These are phyloP conservation scores for Caenorhabditis latens DNA, from an alignment of 1,140 invertebrate species.

Conservation along the genomic window DNA sequence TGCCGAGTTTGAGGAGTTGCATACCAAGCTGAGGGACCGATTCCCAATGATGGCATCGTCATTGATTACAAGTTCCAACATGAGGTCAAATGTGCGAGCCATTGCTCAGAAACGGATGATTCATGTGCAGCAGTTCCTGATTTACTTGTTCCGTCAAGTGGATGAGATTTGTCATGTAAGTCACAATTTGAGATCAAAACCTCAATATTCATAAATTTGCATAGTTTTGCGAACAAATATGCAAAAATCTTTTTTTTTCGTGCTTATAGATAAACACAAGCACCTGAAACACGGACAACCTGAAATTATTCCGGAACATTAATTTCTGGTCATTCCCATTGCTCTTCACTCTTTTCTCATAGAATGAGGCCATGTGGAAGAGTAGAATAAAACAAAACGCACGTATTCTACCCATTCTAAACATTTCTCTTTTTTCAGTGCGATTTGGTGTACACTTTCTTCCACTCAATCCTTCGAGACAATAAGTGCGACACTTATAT, in stretches of 20 bases:
- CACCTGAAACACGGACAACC: not conserved
- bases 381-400: not conserved
- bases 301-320: conserved; percentile 37
- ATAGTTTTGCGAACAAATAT: not conserved
- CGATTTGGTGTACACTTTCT: conserved; percentile 96
- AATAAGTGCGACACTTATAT: conserved; percentile 79
- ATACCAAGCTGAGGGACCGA: conserved; percentile 87
- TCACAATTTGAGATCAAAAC: no score
- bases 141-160: conserved; percentile 87
- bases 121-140: conserved; percentile 89
- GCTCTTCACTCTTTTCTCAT: not conserved
- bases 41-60: conserved; percentile 78
- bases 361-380: not conserved
- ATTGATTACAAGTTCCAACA: conserved; percentile 84
- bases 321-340: not conserved
- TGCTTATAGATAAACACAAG: no score
- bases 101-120: conserved; percentile 90
- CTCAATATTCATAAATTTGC: no score
- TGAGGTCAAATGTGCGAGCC: conserved; percentile 93
- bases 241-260: not conserved
- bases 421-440: conserved; percentile 82
- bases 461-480: conserved; percentile 91
- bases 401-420: not conserved
- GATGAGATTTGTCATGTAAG: conserved; percentile 85
- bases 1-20: conserved; percentile 95